Conservation (phyloP, 1,140 invertebrate species). For the Drosophila sturtevanti region DNA sequence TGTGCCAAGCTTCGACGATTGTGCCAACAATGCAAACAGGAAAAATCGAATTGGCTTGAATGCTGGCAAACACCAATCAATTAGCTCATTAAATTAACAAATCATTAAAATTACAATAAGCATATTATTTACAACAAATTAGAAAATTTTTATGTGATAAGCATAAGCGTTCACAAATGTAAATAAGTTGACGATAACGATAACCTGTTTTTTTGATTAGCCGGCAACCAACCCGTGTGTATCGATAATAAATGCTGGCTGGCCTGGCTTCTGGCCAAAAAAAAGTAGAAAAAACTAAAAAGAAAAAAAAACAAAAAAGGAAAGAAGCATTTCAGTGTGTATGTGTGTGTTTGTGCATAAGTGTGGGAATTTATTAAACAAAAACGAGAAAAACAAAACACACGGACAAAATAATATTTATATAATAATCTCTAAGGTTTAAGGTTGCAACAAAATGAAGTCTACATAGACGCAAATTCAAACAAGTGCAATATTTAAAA, state of each 20-base stretch:
- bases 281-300: constrained; percentile 10
- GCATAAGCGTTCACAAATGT: neutral
- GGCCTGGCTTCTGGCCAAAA: constrained; percentile 28
- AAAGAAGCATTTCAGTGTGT: constrained; percentile 7
- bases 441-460: neutral
- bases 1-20: neutral
- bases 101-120: neutral
- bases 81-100: neutral
- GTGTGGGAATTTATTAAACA: constrained; percentile 37
- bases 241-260: constrained; percentile 10
- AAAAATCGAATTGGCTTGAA: neutral
- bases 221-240: neutral
- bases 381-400: constrained; percentile 17
- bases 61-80: neutral
- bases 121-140: neutral
- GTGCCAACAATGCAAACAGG: constrained; percentile 2
- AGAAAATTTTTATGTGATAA: constrained; percentile 7
- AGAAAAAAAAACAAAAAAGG: constrained; percentile 5
- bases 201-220: neutral
- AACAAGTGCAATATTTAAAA: constrained; percentile 21
- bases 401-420: constrained; percentile 29
- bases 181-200: neutral
- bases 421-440: constrained; percentile 25
- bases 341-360: constrained; percentile 10
- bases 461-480: constrained; percentile 4